Base-by-base conservation (phyloP, 1,140 invertebrate genomes). In the Drosophila nigromelanica region DNA sequence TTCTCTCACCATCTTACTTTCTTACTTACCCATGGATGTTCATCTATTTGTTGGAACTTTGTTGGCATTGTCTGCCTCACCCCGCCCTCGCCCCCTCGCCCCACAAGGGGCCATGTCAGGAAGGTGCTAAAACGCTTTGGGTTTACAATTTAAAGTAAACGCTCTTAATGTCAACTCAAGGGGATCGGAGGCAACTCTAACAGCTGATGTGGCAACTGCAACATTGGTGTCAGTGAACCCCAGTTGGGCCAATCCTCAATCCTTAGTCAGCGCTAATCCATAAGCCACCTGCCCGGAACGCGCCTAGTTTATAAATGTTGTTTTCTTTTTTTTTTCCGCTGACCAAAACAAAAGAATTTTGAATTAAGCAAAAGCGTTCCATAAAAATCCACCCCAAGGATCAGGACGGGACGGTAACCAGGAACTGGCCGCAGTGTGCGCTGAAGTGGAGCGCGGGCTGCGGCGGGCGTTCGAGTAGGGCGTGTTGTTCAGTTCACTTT, bases 291-390 rank as follows among this genome's bases (percentile, higher is more conserved):
- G 82, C 55, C 67, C 15, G 60, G 27, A 76, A 71, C 74, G 70
- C 80, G 80, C 80, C 80, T 82, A 73, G 81, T 76, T 85, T 77
- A 67, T 12, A 11, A 15, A 35, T 74, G 3, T 33, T 54, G 15
- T 55, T 10, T 42, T 48, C 50, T 27, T 58, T 58, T 64, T 33
- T 39, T 68, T 42, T 51, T 60, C 24, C 47, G 39, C 64, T 70
- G 69, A 71, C 76, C 80, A 73, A 75, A 87, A 81, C 71, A 78
- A 80, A 87, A 82, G 78, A 86, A 82, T 86, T 87, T 76, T 75
- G 72, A 82, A 87, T 87, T 82, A 86, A 86, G 78, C 71, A 67
- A 86, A 86, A 78, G 76, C 80, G 81, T 85, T 75, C 39, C 80
- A 78, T 78, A 73, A 89, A 86, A 86, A 87, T 78, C 82, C 81